A percentile compares a stretch with the other conserved stretches of the same genome.
Conservation (phyloP, 2,797 vertebrate genomes). For the Tinamus major region DNA sequence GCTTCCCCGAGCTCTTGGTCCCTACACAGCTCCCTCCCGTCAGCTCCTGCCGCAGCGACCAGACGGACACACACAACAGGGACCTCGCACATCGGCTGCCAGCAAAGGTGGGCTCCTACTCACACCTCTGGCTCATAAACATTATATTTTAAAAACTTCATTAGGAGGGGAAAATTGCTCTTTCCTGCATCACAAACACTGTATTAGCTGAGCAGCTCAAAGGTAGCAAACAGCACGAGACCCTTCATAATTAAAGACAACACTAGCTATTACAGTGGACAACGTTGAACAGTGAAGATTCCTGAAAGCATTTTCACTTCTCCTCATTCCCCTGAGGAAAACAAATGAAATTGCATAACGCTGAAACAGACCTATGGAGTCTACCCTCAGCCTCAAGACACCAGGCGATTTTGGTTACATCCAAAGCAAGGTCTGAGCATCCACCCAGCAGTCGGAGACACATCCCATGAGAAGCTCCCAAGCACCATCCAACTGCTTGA, state of each 20-base stretch:
- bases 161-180: not conserved
- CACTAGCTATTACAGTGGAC: too few species aligned
- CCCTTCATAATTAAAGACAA: not conserved
- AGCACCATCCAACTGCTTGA: not conserved
- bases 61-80: too few species aligned
- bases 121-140: too few species aligned
- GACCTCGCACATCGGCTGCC: too few species aligned
- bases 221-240: not conserved
- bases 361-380: not conserved
- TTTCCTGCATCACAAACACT: not conserved
- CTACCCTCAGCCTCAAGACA: not conserved
- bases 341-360: not conserved
- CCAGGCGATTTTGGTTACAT: not conserved
- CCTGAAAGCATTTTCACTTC: not conserved
- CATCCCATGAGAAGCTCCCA: not conserved
- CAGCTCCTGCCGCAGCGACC: not conserved
- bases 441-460: not conserved
- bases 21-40: not conserved
- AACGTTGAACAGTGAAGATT: not conserved
- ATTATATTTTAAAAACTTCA: too few species aligned
- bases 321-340: not conserved
- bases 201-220: not conserved
- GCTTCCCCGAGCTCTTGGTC: not conserved
- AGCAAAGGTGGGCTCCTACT: too few species aligned
- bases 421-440: not conserved